A percentile compares a stretch with the other conserved stretches of the same genome.
These are phyloP conservation scores for Lycodopsis pacificus DNA, from an alignment of 2,797 vertebrate species.

Conservation along the genomic window DNA sequence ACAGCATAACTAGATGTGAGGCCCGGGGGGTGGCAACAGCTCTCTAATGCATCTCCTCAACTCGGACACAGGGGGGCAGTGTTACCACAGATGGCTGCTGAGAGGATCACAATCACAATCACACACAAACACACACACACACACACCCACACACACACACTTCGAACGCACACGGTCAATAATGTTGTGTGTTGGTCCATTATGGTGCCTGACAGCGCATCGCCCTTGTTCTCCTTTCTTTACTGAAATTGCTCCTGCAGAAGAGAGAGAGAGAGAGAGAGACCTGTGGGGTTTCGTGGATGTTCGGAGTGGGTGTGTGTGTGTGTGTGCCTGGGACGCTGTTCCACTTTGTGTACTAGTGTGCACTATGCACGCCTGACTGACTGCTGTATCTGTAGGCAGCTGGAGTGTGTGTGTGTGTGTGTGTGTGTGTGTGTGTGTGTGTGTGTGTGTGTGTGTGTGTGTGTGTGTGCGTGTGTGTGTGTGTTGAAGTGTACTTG, in stretches of 20 bases:
- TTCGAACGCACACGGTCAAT: not conserved
- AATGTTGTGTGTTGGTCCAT: not conserved
- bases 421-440: no score
- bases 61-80: slow-evolving; percentile 61
- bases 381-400: slow-evolving; percentile 25
- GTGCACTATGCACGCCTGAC: not conserved
- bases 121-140: not conserved
- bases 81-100: slow-evolving; percentile 21
- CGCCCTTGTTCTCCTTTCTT: not conserved
- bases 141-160: not conserved
- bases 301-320: not conserved
- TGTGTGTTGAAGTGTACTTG: not conserved
- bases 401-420: slow-evolving; percentile 8
- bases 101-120: not conserved
- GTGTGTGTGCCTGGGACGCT: not conserved
- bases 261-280: not conserved
- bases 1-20: slow-evolving; percentile 19
- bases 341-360: slow-evolving; percentile 26
- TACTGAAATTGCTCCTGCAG: not conserved
- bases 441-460: no score
- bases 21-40: slow-evolving; percentile 2
- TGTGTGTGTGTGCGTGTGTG: no score
- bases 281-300: not conserved
- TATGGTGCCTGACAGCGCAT: not conserved
- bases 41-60: not conserved